Evolutionary conservation across 2,888 invertebrate species (phyloP), one percentile per base, ranked within the genome.

Genomic region (Galeruca laticollis): DNA sequence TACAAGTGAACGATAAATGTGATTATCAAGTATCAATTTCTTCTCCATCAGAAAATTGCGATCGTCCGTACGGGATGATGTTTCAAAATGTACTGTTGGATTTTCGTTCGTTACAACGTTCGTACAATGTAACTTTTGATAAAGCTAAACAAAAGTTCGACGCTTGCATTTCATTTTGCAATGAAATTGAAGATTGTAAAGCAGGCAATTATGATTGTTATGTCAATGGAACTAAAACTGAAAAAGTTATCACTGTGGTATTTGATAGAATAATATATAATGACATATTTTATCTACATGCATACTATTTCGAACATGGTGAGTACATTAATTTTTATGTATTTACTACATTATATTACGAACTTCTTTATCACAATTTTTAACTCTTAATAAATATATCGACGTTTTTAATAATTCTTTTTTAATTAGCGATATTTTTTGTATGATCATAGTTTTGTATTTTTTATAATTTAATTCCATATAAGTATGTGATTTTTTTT

Each of bases 21-120:
- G 60, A 57, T n/a, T 73, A 73, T 60, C 49, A 57, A 52, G 33
- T 75, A 10, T 18, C 37, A 2, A 64, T 70, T 52, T 68, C 20
- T 10, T n/a, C 56, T 37, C 59, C 62, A 33, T 57, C 51, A 21
- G 61, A 52, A 9, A 21, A 40, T 60, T 49, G 51, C 33, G 6
- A 0, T 37, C 64, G 37, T 15, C 59, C 26, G 4, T 75, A 71
- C 59, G 40, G 63, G 6, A 64, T 59, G 18, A 51, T 18, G n/a
- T 59, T 73, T 9, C 31, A 61, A 18, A 60, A 63, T 1, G 52
- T 66, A n/a, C 63, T 68, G 56, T 31, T 73, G 5, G 73, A 72
- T 54, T 62, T 75, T 35, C 68, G 65, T 11, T 51, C 69, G 31
- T 60, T 75, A 26, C 65, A 33, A 56, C 35, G 49, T n/a, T 33